Evolutionary conservation across 1,140 invertebrate species (phyloP), one percentile per base, ranked within the genome.

Genomic region (Heterodera schachtii): DNA sequence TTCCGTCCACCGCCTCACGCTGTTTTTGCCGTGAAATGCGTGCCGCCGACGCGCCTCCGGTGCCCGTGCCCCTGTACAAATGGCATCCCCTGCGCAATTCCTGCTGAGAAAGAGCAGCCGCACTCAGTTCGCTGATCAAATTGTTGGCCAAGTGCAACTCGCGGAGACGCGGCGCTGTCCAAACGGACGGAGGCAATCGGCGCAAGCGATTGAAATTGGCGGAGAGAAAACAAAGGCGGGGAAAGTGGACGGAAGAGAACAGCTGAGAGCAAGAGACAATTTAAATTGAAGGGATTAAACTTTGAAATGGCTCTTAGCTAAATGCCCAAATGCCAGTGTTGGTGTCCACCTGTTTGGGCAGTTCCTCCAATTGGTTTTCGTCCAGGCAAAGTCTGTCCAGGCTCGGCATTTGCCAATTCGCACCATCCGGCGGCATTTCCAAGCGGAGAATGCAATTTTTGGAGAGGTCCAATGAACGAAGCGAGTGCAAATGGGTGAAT

Each of bases 131-230:
- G 0, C 95, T 95, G 49, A 98, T 91, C 83, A 94, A 93, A 92
- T 98, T 99, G 82, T 96, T 93, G 0, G 95, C 94, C 0, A 94
- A 93, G 90, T 97, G 98, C 13, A 98, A 90, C 90, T 98, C 96
- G 80, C 94, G 93, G 44, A 98, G 91, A 82, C 94, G 94, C 0
- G 95, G 94, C 1, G 95, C 93, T n/a, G 92, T 91, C 97, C 97
- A 99, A 90, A 98, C 92, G 80, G 94, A 93, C 73, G 93, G 93
- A 0, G 96, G 96, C 57, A 98, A 89, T 75, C 92, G 91, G 69
- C 94, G 94, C n/a, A 99, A 90, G 90, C 95, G 95, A 90, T 99
- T 99, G 88, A 97, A 95, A 0, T 95, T 95, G 0, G 96, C 93
- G 90, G 98, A 96, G 83, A 98, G 91, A 5, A 94, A 94, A 41